These are phyloP conservation scores for Oxygymnocypris stewartii DNA, from an alignment of 2,113 vertebrate genomes.

Conservation along the genomic window DNA sequence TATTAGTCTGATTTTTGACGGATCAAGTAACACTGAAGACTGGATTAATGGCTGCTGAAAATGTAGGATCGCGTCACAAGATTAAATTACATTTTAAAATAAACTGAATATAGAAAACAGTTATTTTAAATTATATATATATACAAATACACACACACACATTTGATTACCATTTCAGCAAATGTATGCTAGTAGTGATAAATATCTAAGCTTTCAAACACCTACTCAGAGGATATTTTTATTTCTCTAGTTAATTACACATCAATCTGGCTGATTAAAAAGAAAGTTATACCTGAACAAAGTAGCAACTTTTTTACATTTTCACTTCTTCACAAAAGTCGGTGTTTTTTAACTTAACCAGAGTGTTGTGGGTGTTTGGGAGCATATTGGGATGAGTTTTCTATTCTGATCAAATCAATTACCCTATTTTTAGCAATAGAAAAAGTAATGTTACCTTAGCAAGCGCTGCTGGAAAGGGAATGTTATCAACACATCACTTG, in stretches of 20 bases:
- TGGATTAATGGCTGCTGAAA: too few relatives aligned
- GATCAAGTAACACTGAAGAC: too few relatives aligned
- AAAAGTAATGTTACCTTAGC: neutral
- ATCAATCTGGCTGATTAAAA: neutral
- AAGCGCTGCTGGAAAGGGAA: neutral
- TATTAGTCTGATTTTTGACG: too few relatives aligned
- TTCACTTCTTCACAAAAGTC: neutral
- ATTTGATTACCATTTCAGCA: neutral
- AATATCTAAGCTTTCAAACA: neutral
- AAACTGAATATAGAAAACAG: too few relatives aligned
- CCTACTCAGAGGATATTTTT: neutral
- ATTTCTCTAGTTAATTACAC: neutral
- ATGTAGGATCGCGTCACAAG: too few relatives aligned
- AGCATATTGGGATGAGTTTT: neutral
- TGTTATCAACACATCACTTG: neutral
- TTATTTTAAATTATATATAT: too few relatives aligned
- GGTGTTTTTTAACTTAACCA: too few relatives aligned
- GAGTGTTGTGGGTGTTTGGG: neutral
- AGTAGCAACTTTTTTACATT: neutral
- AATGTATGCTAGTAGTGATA: constrained; percentile 1
- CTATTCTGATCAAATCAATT: neutral
- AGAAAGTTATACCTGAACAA: neutral
- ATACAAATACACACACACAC: too few relatives aligned
- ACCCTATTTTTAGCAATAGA: neutral
- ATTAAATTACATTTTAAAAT: too few relatives aligned